Evolutionary conservation across 1,140 invertebrate genomes (phyloP).

Genomic region (Dreissena rostriformis): DNA sequence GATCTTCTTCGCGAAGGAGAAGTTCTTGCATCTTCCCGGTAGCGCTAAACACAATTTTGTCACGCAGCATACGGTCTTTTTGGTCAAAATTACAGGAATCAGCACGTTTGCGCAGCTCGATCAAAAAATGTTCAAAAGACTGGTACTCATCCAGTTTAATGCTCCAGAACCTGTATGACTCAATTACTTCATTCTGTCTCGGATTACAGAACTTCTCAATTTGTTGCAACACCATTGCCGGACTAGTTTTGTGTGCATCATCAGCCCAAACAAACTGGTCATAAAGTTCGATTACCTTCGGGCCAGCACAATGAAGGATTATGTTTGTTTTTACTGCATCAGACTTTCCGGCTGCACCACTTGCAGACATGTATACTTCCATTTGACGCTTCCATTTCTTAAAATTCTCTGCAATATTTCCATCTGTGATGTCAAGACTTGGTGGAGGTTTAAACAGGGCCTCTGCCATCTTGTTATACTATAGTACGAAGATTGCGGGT

Average conservation of each 20-base stretch:
- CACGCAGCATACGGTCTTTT: slow-evolving; percentile 24
- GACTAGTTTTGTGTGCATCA: neutral
- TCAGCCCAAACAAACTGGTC: slow-evolving; percentile 31
- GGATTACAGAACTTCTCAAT: slow-evolving; percentile 24
- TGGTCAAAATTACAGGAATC: slow-evolving; percentile 19
- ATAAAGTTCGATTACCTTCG: slow-evolving; percentile 14
- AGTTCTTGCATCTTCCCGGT: slow-evolving; percentile 28
- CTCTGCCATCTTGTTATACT: neutral
- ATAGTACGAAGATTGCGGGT: neutral
- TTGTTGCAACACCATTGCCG: slow-evolving; percentile 17
- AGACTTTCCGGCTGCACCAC: slow-evolving; percentile 1
- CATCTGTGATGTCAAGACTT: slow-evolving; percentile 6
- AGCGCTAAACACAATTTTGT: slow-evolving; percentile 19
- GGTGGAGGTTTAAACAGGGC: neutral
- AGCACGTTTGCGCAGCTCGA: neutral
- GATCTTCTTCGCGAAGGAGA: neutral
- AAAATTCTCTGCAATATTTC: slow-evolving; percentile 15
- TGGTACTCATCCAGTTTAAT: slow-evolving; percentile 6
- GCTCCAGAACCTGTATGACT: slow-evolving; percentile 12
- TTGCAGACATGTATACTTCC: slow-evolving; percentile 8
- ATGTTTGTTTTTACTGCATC: slow-evolving; percentile 1
- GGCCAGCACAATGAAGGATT: slow-evolving; percentile 24
- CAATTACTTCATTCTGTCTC: slow-evolving; percentile 8
- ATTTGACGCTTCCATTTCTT: slow-evolving; percentile 23
- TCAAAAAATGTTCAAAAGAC: slow-evolving; percentile 18